Evolutionary conservation across 2,797 vertebrate genomes (phyloP).

Genomic region (Cynopterus sphinx): DNA sequence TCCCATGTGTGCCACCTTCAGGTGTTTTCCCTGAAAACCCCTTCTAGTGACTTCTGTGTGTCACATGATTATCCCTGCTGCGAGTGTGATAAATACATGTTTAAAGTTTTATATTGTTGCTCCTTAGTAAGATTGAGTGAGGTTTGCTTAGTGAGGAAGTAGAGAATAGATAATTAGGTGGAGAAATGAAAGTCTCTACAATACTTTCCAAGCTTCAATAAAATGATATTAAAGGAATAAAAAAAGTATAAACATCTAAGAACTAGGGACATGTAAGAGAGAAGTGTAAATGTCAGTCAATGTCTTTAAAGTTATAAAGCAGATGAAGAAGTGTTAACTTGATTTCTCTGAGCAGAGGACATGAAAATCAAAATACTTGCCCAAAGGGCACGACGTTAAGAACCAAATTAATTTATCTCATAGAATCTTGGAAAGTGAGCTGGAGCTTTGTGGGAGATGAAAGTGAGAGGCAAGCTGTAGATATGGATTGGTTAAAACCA

Average conservation of each 20-base stretch:
- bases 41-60: not conserved
- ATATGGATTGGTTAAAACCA: not conserved
- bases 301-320: not conserved
- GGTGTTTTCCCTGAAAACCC: not conserved
- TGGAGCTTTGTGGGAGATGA: not conserved
- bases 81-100: not conserved
- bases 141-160: not conserved
- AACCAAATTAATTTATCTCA: not conserved
- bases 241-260: not conserved
- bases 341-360: not conserved
- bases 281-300: not conserved
- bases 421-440: not conserved
- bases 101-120: not conserved
- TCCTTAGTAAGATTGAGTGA: not conserved
- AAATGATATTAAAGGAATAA: not conserved
- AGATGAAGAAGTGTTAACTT: constrained; percentile 9
- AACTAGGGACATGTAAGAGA: not conserved
- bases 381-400: not conserved
- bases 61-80: not conserved
- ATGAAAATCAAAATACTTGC: not conserved
- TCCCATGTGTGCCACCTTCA: not conserved
- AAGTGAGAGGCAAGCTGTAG: not conserved
- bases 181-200: not conserved
- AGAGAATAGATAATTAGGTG: not conserved
- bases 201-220: not conserved